Percentiles rank a stretch among this genome's conserved stretches.
These are phyloP conservation scores for Prionchulus punctatus DNA, from an alignment of 2,888 invertebrate genomes.

Conservation along the genomic window DNA sequence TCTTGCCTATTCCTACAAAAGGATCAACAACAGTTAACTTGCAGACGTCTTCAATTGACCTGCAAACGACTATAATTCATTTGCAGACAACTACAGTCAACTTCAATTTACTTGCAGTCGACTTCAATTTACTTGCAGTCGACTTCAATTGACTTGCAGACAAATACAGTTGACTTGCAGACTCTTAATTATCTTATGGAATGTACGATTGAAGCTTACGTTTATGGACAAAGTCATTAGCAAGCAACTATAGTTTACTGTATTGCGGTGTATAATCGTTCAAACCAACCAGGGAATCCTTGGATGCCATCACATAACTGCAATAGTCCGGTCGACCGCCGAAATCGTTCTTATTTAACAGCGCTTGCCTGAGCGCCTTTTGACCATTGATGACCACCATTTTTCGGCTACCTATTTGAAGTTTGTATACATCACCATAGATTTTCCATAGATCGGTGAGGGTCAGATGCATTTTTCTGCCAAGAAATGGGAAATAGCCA, in stretches of 20 bases:
- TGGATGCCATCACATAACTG: conserved; percentile 1
- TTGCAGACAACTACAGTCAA: neutral
- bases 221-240: too few species aligned
- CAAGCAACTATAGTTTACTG: too few species aligned
- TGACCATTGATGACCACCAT: conserved; percentile 72
- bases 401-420: conserved; percentile 60
- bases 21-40: neutral
- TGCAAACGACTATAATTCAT: neutral
- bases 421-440: conserved; percentile 65
- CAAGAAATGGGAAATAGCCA: conserved; percentile 65
- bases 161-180: too few species aligned
- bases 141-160: too few species aligned
- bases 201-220: too few species aligned
- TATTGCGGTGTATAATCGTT: neutral
- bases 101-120: neutral
- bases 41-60: neutral
- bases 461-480: conserved; percentile 53
- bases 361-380: conserved; percentile 64
- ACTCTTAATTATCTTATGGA: too few species aligned
- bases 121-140: too few species aligned
- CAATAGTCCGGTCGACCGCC: conserved; percentile 58
- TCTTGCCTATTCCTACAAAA: neutral
- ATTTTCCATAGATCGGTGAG: conserved; percentile 57
- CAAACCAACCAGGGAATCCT: neutral
- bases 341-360: conserved; percentile 60